These are phyloP conservation scores for Asbolus verrucosus DNA, from an alignment of 1,140 invertebrate genomes.

Conservation along the genomic window DNA sequence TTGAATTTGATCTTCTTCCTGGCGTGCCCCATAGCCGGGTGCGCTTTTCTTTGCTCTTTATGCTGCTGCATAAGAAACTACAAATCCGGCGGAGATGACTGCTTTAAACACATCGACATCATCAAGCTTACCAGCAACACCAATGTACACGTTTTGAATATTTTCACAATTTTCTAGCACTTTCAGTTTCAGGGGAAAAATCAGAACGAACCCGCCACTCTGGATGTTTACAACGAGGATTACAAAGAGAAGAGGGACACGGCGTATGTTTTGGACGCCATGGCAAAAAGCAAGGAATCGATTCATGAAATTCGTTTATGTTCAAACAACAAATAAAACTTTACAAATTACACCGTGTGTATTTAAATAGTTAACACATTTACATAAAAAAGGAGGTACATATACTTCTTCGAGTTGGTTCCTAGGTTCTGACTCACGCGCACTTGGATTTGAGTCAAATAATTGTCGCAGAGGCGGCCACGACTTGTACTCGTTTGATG, in stretches of 20 bases:
- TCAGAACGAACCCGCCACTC: constrained; percentile 43
- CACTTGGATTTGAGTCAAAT: no score
- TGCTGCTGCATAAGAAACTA: constrained; percentile 53
- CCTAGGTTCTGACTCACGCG: no score
- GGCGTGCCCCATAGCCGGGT: constrained; percentile 58
- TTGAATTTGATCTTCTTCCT: constrained; percentile 63
- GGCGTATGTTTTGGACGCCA: constrained; percentile 57
- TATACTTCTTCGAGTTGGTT: no score
- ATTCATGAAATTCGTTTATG: constrained; percentile 37
- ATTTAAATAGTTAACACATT: no score
- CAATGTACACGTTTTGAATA: no score
- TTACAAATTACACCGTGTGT: no score
- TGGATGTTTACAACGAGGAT: constrained; percentile 57
- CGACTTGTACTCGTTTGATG: no score
- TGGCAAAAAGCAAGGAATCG: constrained; percentile 56
- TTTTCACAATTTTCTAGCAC: no score
- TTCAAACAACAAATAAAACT: not conserved
- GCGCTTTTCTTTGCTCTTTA: constrained; percentile 50
- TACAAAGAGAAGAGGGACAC: constrained; percentile 59
- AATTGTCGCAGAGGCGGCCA: no score
- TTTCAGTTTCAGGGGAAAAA: no score
- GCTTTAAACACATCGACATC: constrained; percentile 54
- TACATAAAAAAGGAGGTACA: no score
- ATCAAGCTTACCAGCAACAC: constrained; percentile 40
- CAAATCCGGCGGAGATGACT: constrained; percentile 45